A percentile compares a stretch with the other conserved stretches of the same genome.
These are phyloP conservation scores for Eubasilissa splendida DNA, from an alignment of 2,888 invertebrate species.

Conservation along the genomic window DNA sequence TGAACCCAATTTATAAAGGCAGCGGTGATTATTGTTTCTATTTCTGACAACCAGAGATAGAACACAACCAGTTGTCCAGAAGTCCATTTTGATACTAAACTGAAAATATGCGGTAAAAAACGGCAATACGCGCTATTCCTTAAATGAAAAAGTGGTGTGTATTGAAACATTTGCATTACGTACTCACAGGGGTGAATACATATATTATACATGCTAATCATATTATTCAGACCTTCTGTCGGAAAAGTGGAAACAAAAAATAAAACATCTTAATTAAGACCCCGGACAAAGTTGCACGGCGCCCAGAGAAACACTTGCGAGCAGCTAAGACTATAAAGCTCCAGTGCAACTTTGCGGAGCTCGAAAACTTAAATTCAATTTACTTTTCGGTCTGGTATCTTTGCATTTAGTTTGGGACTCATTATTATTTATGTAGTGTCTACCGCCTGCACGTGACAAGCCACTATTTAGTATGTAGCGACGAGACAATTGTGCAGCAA, in stretches of 20 bases:
- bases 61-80: no score
- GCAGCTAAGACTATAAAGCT: conserved; percentile 10
- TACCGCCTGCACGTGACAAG: conserved; percentile 26
- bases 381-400: conserved; percentile 53
- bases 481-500: no score
- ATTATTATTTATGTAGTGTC: conserved; percentile 44
- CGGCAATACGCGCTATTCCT: no score
- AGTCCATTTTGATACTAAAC: no score
- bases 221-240: conserved; percentile 48
- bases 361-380: conserved; percentile 57
- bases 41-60: no score
- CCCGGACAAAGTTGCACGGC: conserved; percentile 42
- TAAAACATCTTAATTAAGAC: conserved; percentile 50
- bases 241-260: conserved; percentile 40
- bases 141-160: no score
- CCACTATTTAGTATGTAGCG: neutral
- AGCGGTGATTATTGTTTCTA: no score
- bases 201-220: conserved; percentile 54
- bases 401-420: conserved; percentile 48
- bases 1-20: no score
- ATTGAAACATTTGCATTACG: neutral
- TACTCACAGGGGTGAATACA: conserved; percentile 18
- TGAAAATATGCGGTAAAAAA: no score
- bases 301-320: conserved; percentile 42
- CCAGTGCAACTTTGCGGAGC: conserved; percentile 46